Conservation (phyloP, 1,140 invertebrate species). For the Drosophila yakuba region DNA sequence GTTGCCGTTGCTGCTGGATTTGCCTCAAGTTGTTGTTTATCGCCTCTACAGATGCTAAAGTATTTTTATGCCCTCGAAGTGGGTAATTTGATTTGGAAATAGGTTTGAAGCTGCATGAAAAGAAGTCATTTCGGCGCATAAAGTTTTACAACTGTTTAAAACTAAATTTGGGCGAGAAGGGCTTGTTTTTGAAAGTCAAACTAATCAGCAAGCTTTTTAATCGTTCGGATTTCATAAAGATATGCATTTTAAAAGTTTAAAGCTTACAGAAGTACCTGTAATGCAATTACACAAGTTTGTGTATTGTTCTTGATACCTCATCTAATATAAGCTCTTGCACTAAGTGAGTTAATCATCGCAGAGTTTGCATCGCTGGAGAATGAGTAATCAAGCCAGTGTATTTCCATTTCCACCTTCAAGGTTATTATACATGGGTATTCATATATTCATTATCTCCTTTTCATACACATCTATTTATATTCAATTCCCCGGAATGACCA, state of each 20-base stretch:
- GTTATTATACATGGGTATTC: conserved; percentile 3
- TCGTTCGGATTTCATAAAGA: no score
- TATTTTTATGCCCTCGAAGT: conserved; percentile 34
- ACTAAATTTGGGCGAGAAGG: background rate
- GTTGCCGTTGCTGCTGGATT: conserved; percentile 19
- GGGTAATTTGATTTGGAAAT: conserved; percentile 31
- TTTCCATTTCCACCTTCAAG: background rate
- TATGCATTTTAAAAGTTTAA: no score
- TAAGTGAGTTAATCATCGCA: conserved; percentile 20
- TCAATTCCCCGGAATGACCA: conserved; percentile 9
- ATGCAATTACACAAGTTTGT: background rate
- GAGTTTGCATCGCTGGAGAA: background rate
- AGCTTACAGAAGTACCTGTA: background rate
- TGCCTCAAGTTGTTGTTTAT: conserved; percentile 45
- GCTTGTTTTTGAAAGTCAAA: background rate
- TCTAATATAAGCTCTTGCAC: background rate
- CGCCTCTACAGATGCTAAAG: conserved; percentile 22
- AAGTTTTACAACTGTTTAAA: background rate
- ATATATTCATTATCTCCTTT: conserved; percentile 23
- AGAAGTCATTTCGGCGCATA: conserved; percentile 3
- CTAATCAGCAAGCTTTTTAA: no score
- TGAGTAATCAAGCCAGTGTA: conserved; percentile 25
- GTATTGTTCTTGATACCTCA: background rate
- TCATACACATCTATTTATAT: conserved; percentile 21
- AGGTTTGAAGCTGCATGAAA: background rate